Evolutionary conservation across 2,113 vertebrate genomes (phyloP), one percentile per base, ranked within the genome.

Genomic region (Laticauda laticaudata): DNA sequence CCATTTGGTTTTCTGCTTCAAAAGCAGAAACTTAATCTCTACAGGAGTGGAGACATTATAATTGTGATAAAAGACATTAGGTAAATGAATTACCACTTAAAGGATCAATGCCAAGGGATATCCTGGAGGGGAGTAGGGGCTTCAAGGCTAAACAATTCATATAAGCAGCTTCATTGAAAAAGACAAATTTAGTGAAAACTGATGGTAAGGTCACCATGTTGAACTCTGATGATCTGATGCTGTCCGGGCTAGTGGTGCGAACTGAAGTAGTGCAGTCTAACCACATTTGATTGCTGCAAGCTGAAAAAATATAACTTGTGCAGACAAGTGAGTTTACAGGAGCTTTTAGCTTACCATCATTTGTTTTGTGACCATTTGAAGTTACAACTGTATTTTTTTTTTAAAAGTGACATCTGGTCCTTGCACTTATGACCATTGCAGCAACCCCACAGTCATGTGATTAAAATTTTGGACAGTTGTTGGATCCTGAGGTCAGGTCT

Each of bases 71-170:
- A 48, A 85, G 57, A 94, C 95, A 96, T 95, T 90, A 95, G 96
- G 95, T 95, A 55, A 95, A 95, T 95, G 95, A 96, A 96, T 94
- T 97, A 90, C 94, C 96, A 43, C 34, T 81, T 11, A 95, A 94
- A 91, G 93, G 1, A 56, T 92, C 95, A 94, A 75, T 43, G 92
- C 94, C 93, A 95, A 61, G 3, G 93, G 89, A 89, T 93, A 94
- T 92, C 4, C 3, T 23, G 18, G 29, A n/a, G 5, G 15, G 1
- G 54, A 18, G 15, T 5, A 23, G 23, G 6, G 61, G 91, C 57
- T 18, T 45, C 3, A 8, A 91, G 54, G 1, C 91, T 90, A 64
- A 95, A 6, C 26, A 94, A 87, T 92, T 88, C 85, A 55, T 6
- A 0, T 9, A 0, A 0, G 75, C 92, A 39, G 86, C n/a, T 18